phyloP scores from a whole-genome alignment of 2,888 invertebrate species.

The Apodemia hepburni region DNA sequence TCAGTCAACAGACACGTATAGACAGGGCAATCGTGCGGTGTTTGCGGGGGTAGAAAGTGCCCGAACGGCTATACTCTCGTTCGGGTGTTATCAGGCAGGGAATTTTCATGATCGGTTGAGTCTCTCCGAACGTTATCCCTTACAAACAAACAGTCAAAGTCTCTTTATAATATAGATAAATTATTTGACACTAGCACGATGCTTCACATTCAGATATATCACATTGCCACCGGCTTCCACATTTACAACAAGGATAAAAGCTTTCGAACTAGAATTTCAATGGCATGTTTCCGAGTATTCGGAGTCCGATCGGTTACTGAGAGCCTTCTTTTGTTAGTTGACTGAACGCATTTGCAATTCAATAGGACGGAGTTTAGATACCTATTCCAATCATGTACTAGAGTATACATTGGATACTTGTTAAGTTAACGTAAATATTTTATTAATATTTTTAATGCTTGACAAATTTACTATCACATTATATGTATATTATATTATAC shows the following conservation, averaged over 20 bases:
- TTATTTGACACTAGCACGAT: not conserved
- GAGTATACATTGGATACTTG: not conserved
- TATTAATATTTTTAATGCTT: not conserved
- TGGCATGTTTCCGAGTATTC: conserved; percentile 39
- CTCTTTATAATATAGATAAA: not conserved
- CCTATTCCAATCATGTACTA: conserved; percentile 26
- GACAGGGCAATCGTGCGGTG: too few relatives aligned
- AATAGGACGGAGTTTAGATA: conserved; percentile 38
- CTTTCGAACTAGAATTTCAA: conserved; percentile 40
- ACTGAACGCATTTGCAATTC: conserved; percentile 53
- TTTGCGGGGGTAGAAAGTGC: too few relatives aligned
- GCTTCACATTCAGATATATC: not conserved
- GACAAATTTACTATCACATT: not conserved
- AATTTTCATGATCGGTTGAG: too few relatives aligned
- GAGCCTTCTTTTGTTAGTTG: conserved; percentile 49
- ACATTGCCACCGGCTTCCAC: not conserved
- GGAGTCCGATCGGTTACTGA: conserved; percentile 42
- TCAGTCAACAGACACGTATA: too few relatives aligned
- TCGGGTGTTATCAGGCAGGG: too few relatives aligned
- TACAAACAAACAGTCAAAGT: too few relatives aligned
- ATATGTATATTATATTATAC: too few relatives aligned
- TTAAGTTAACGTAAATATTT: not conserved
- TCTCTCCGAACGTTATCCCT: too few relatives aligned
- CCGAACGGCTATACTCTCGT: too few relatives aligned
- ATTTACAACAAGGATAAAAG: conserved; percentile 32